Base-by-base conservation (phyloP, 92 coral and sea anemone genomes). In the Anthopleura xanthogrammica region DNA sequence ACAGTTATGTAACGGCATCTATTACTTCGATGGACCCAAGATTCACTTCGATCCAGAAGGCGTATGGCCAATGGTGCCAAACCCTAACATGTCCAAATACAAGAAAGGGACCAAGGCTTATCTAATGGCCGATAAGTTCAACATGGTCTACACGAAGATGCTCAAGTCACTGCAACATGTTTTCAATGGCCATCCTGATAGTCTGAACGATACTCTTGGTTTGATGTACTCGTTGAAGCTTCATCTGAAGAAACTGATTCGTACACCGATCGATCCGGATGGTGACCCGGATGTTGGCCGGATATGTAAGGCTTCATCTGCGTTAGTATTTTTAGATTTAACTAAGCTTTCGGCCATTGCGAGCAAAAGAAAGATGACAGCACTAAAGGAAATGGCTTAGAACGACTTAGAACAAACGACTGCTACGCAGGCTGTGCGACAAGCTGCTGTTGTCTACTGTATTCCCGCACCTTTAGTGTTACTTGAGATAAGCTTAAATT, bases 201-300 rank as follows among this genome's bases (percentile, higher is more conserved):
- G 78, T 22, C 17, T 88, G 14, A 52, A 72, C 7, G 89, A 89
- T 60, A 85, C 93, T n/a, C 72, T 90, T 13, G 90, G 86, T 0
- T 5, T 87, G 36, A 90, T 90, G 93, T 79, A 80, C 41, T 80
- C 87, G 0, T 43, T 90, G 17, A 79, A 79, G 17, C 76, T 87
- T 36, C 85, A 84, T 77, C 72, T 85, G 75, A 62, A 42, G 20
- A 75, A 82, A 75, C 72, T 92, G 52, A 57, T 92, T 9, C 82
- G 87, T 62, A 81, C 85, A 23, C 95, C 95, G 3, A 52, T 92
- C 62, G 89, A 82, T 23, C 85, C 82, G 7, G 75, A 85, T 46
- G 91, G 95, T 0, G 91, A 92, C 83, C 90, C 95, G n/a, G 88
- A 86, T 73, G 78, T 89, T 8, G 95, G 92, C 9, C 95, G 92